These are phyloP conservation scores for Zelleria hepariella DNA, from an alignment of 2,888 invertebrate genomes.

Conservation along the genomic window DNA sequence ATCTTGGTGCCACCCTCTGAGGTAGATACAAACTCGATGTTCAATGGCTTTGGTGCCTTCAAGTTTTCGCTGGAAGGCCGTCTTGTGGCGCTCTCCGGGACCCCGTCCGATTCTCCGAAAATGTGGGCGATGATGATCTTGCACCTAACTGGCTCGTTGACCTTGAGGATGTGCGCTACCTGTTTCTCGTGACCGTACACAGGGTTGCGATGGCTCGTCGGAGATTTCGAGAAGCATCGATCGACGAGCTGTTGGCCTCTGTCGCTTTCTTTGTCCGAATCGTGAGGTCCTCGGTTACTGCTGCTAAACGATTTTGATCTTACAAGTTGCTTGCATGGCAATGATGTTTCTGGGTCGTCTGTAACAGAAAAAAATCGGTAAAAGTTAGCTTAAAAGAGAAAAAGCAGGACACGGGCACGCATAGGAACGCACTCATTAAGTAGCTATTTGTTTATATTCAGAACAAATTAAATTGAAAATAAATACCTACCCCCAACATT, in stretches of 20 bases:
- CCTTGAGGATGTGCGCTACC: background rate
- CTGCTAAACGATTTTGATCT: background rate
- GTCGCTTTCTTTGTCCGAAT: background rate
- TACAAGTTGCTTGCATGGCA: no score
- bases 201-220: background rate
- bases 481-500: no score
- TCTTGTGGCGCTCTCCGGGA: background rate
- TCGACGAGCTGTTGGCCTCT: background rate
- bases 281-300: background rate
- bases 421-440: no score
- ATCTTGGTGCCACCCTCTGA: background rate
- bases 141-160: background rate
- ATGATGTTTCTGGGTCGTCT: background rate
- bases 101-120: no score
- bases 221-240: background rate
- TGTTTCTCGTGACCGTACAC: background rate
- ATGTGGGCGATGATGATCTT: background rate
- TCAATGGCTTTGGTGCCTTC: background rate
- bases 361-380: background rate
- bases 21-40: background rate
- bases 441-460: no score
- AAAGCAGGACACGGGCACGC: no score
- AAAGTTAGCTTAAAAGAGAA: no score
- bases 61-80: background rate
- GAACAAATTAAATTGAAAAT: no score